A percentile compares a stretch with the other conserved stretches of the same genome.
Evolutionary conservation across 2,888 invertebrate species (phyloP).

Genomic region (Bombyx huttoni): DNA sequence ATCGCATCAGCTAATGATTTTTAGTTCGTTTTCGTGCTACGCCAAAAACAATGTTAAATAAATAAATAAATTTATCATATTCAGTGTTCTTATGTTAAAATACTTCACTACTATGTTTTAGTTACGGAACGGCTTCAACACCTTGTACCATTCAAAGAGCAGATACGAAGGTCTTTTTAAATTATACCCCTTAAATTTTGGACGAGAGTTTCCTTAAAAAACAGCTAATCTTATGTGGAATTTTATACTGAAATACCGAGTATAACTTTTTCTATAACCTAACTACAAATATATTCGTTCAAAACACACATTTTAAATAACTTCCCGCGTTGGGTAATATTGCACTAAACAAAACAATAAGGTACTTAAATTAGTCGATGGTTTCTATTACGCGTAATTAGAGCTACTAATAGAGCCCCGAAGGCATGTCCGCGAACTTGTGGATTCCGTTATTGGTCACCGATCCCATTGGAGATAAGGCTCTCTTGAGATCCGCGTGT

Average conservation of each 20-base stretch:
- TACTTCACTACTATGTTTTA: too few relatives aligned
- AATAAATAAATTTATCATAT: too few relatives aligned
- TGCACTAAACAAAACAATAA: conserved; percentile 55
- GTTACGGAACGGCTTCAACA: too few relatives aligned
- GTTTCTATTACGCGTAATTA: conserved; percentile 37
- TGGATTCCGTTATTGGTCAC: conserved; percentile 58
- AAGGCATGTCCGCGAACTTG: conserved; percentile 81
- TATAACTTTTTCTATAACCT: not conserved
- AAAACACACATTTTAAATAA: conserved; percentile 9
- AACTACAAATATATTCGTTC: not conserved
- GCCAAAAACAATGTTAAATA: too few relatives aligned
- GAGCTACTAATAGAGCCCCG: conserved; percentile 75
- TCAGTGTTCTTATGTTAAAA: too few relatives aligned
- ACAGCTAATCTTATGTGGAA: not conserved
- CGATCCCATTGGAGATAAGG: conserved; percentile 48
- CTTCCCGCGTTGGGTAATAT: conserved; percentile 39
- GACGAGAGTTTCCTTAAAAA: too few relatives aligned
- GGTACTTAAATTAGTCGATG: conserved; percentile 65
- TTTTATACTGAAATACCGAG: not conserved
- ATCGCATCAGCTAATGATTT: too few relatives aligned
- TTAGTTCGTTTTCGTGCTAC: too few relatives aligned
- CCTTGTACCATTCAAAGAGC: too few relatives aligned
- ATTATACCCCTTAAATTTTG: too few relatives aligned
- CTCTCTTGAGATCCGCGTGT: conserved; percentile 58
- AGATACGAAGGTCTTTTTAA: too few relatives aligned